Conservation (phyloP, 2,888 invertebrate species). For the Ennomos erosarius region DNA sequence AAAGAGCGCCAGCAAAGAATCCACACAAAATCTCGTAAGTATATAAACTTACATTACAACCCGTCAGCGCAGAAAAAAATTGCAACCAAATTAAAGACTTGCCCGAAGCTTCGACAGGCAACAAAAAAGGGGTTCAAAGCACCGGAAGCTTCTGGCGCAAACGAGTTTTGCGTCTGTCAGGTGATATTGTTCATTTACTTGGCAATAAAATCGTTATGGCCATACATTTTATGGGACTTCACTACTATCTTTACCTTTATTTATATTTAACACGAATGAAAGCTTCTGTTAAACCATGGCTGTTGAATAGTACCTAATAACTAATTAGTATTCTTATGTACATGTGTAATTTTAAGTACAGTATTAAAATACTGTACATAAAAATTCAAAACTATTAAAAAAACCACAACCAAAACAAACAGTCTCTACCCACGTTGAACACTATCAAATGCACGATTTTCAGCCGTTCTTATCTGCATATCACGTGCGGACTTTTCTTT, state of each 20-base stretch:
- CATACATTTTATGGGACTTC: conserved; percentile 1
- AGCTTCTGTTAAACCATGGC: too few species aligned
- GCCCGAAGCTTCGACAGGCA: conserved; percentile 21
- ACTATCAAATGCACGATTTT: conserved; percentile 54
- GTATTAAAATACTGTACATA: too few species aligned
- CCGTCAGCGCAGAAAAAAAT: conserved; percentile 22
- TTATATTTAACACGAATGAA: not conserved
- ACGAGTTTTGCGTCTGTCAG: conserved; percentile 34
- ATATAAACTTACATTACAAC: conserved; percentile 11
- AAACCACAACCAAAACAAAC: conserved; percentile 38
- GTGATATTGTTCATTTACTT: conserved; percentile 19
- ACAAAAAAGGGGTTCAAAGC: conserved; percentile 41
- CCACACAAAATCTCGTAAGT: conserved; percentile 7
- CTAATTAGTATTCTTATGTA: too few species aligned
- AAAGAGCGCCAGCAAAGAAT: conserved; percentile 10
- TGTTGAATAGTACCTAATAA: too few species aligned
- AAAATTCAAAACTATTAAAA: not conserved
- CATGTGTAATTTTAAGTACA: too few species aligned
- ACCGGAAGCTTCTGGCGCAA: conserved; percentile 31
- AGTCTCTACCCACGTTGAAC: conserved; percentile 26
- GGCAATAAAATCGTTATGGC: conserved; percentile 16
- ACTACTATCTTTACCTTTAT: not conserved
- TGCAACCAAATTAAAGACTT: conserved; percentile 30
- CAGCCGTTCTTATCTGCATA: conserved; percentile 62
- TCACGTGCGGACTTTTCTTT: conserved; percentile 80